These are phyloP conservation scores for Hucho hucho DNA, from an alignment of 2,113 vertebrate species.

Conservation along the genomic window DNA sequence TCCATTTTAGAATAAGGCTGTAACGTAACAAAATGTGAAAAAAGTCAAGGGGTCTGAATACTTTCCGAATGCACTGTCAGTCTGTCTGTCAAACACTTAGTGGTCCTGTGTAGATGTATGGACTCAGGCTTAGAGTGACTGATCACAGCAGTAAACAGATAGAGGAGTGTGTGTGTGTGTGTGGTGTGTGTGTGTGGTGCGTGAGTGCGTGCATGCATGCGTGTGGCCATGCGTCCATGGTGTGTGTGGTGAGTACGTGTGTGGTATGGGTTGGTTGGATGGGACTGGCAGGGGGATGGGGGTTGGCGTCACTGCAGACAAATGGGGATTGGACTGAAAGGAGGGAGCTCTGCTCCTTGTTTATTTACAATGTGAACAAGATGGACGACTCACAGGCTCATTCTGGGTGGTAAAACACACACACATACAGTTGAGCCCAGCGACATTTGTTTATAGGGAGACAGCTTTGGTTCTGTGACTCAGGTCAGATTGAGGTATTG, in stretches of 20 bases:
- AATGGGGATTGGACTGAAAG: background rate
- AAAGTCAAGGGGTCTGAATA: too few relatives aligned
- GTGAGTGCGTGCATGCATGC: background rate
- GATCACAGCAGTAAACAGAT: background rate
- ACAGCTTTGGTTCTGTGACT: slow-evolving; percentile 43
- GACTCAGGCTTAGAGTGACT: background rate
- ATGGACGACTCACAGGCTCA: background rate
- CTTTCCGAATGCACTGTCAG: too few relatives aligned
- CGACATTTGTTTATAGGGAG: slow-evolving; percentile 61
- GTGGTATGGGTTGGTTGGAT: slow-evolving; percentile 18
- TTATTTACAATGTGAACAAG: slow-evolving; percentile 16
- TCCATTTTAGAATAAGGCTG: too few relatives aligned
- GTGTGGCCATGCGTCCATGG: slow-evolving; percentile 1
- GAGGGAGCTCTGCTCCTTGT: background rate
- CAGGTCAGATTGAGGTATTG: too few relatives aligned
- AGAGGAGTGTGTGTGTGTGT: background rate
- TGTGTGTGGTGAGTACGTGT: too few relatives aligned
- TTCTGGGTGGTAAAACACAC: slow-evolving; percentile 11
- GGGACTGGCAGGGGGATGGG: background rate
- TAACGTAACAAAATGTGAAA: too few relatives aligned
- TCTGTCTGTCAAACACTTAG: background rate
- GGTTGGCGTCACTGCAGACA: background rate
- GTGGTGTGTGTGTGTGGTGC: too few relatives aligned
- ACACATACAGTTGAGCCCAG: slow-evolving; percentile 23
- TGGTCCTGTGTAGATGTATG: background rate